These are phyloP conservation scores for Uloborus diversus DNA, from an alignment of 1,140 invertebrate genomes.

Conservation along the genomic window DNA sequence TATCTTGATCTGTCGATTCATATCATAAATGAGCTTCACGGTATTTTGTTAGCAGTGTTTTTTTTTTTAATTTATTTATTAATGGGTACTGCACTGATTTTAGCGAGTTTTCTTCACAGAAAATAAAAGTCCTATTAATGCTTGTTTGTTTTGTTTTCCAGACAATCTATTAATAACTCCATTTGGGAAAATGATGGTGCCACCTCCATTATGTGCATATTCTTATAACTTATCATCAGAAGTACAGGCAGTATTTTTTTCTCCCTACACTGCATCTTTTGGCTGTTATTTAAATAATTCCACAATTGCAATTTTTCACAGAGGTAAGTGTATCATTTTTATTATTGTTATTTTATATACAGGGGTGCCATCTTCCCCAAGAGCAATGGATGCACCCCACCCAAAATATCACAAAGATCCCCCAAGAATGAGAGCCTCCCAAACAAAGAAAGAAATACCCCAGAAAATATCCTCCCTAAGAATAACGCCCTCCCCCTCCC, in stretches of 20 bases:
- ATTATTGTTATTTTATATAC: background rate
- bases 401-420: too few relatives aligned
- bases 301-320: conserved; percentile 19
- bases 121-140: conserved; percentile 52
- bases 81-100: too few relatives aligned
- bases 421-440: too few relatives aligned
- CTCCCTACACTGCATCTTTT: conserved; percentile 23
- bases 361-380: too few relatives aligned
- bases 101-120: background rate
- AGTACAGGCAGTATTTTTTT: conserved; percentile 35
- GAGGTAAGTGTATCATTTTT: conserved; percentile 15
- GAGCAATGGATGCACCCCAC: too few relatives aligned
- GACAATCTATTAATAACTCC: conserved; percentile 76
- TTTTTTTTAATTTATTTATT: too few relatives aligned
- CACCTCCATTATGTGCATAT: conserved; percentile 82
- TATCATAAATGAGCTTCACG: too few relatives aligned
- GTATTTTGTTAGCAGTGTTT: too few relatives aligned
- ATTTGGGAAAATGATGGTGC: conserved; percentile 77
- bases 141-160: conserved; percentile 58
- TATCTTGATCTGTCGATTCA: too few relatives aligned
- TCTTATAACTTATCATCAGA: conserved; percentile 67
- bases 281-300: conserved; percentile 8
- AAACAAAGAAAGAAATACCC: too few relatives aligned
- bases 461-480: too few relatives aligned
- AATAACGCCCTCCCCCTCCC: too few relatives aligned